phyloP scores from a whole-genome alignment of 2,888 invertebrate species.

The Diarsia mendica region DNA sequence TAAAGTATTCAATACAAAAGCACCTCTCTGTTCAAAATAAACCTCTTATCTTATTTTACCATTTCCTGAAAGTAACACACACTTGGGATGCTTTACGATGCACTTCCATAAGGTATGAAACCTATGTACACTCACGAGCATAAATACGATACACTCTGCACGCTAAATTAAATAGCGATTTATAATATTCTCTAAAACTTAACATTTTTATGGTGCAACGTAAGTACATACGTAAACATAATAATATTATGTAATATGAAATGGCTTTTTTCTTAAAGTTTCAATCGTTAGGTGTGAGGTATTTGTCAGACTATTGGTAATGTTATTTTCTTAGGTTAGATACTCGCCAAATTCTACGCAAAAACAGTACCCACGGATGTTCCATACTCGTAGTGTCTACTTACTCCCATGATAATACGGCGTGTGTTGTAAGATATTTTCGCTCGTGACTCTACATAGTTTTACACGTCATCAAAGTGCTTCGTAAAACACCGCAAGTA shows the following conservation, averaged over 20 bases:
- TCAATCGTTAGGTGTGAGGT: not conserved
- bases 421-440: not conserved
- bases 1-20: not conserved
- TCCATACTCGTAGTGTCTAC: too few species aligned
- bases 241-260: not conserved
- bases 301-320: not conserved
- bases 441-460: not conserved
- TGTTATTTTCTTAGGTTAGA: not conserved
- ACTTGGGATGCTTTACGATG: slow-evolving; percentile 6
- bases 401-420: too few species aligned
- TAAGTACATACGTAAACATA: too few species aligned
- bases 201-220: not conserved
- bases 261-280: not conserved
- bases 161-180: not conserved
- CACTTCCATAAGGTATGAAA: not conserved
- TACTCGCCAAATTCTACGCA: not conserved
- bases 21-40: not conserved
- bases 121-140: not conserved
- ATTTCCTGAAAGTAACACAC: not conserved
- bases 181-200: not conserved
- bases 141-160: not conserved
- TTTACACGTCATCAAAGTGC: not conserved
- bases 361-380: not conserved
- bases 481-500: not conserved
- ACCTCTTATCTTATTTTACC: not conserved